These are phyloP conservation scores for Willisornis vidua DNA, from an alignment of 2,113 vertebrate genomes.

Conservation along the genomic window DNA sequence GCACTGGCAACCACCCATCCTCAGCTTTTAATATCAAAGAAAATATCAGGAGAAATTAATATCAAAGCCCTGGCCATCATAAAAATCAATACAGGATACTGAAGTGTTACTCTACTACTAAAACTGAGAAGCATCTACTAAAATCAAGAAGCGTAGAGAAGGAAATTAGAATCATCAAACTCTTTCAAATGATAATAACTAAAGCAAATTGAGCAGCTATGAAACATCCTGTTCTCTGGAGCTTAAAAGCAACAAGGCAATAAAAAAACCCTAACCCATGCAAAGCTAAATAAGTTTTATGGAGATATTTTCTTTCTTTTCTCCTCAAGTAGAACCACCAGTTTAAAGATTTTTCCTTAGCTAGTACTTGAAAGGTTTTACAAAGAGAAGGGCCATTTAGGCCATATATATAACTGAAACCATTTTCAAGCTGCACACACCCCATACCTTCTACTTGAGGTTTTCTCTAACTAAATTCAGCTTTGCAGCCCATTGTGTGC, in stretches of 20 bases:
- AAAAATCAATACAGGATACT: not conserved
- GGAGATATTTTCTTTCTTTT: not conserved
- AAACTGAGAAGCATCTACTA: not conserved
- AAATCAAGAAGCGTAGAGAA: conserved; percentile 1
- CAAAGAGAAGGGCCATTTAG: not conserved
- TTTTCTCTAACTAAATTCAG: not conserved
- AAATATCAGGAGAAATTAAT: not conserved
- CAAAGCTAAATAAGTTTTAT: not conserved
- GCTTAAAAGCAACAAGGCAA: conserved; percentile 19
- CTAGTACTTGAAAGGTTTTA: not conserved
- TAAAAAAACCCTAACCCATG: not conserved
- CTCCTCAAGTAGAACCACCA: not conserved
- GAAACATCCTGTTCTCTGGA: conserved; percentile 10
- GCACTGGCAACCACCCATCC: not conserved
- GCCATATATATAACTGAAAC: not conserved
- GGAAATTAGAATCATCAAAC: conserved; percentile 39
- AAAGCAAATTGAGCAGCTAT: conserved; percentile 33
- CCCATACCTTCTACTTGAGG: not conserved
- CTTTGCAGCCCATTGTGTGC: not conserved
- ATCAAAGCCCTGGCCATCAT: not conserved
- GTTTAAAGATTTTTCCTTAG: not conserved
- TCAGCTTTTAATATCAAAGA: not conserved
- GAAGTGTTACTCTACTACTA: conserved; percentile 22
- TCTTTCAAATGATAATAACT: conserved; percentile 52
- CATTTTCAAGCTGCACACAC: not conserved